Evolutionary conservation across 1,140 invertebrate genomes (phyloP), one percentile per base, ranked within the genome.

Genomic region (Vanessa tameamea): DNA sequence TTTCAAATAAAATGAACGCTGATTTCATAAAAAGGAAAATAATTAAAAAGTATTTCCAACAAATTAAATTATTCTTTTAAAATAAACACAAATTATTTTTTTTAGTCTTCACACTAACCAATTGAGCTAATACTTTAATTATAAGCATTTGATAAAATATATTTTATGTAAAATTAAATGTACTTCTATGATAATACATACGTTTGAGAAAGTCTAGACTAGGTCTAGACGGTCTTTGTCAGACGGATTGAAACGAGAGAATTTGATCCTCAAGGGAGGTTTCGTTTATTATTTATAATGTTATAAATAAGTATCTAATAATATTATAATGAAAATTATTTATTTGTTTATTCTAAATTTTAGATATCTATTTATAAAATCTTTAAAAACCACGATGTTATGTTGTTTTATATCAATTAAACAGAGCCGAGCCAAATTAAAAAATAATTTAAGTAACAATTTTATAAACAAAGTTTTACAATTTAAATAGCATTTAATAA

Each of bases 141-240:
- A n/a, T n/a, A 57, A 20, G 3, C 53, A 23, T 43, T 61, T 61
- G 14, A 31, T 23, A 12, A 8, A 37, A 13, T 4, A 20, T 13
- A 3, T n/a, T 47, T 50, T 37, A 64, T 55, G 48, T 64, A 20
- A n/a, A 20, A 64, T 65, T 69, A 69, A 75, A 65, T 64, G 65
- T 69, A 64, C 65, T 69, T 69, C 47, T 47, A 69, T 48, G 64
- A 57, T 72, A 61, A 61, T 61, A 73, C 61, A 68, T 64, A 63
- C 65, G 64, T 76, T 65, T 76, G 55, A 57, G 51, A 65, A 65
- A 43, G 74, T 76, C 74, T 76, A 76, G 74, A 76, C 74, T 67
- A 47, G 69, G 74, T 76, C 74, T 76, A 76, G 74, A 76, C 74
- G 67, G 64, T 76, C 69, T 71, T 75, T 72, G 69, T 76, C 65